Percentiles rank a stretch among this genome's conserved stretches.
Evolutionary conservation across 1,140 invertebrate genomes (phyloP).

Genomic region (Metaphire vulgaris): DNA sequence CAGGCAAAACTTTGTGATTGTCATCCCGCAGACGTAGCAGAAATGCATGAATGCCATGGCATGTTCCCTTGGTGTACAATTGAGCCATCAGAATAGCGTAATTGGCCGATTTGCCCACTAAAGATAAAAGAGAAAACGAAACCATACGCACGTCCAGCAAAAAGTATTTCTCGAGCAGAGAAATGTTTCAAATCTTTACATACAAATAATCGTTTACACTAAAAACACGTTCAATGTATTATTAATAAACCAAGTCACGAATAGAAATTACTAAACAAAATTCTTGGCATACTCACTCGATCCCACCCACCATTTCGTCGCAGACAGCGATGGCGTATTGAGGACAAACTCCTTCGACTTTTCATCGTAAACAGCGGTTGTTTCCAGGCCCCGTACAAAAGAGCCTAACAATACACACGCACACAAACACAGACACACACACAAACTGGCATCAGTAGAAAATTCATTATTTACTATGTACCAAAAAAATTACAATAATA

Average conservation of each 20-base stretch:
- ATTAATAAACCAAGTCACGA: background rate
- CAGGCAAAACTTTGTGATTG: slow-evolving; percentile 74
- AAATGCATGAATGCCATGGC: slow-evolving; percentile 60
- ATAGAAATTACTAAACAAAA: background rate
- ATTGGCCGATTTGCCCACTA: slow-evolving; percentile 86
- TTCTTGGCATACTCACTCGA: slow-evolving; percentile 3
- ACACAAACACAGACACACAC: background rate
- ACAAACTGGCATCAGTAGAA: background rate
- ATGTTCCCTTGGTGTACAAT: slow-evolving; percentile 72
- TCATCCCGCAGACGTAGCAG: slow-evolving; percentile 14
- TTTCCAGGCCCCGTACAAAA: slow-evolving; percentile 82
- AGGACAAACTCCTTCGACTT: slow-evolving; percentile 76
- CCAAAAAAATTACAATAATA: background rate
- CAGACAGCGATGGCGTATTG: slow-evolving; percentile 73
- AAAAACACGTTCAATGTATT: background rate
- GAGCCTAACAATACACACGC: slow-evolving; percentile 54
- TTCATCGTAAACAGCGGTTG: slow-evolving; percentile 80
- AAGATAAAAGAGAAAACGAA: slow-evolving; percentile 33
- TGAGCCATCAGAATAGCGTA: slow-evolving; percentile 79
- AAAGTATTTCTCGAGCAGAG: too few relatives aligned
- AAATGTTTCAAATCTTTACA: background rate
- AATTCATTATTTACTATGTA: background rate
- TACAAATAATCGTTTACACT: background rate
- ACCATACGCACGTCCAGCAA: too few relatives aligned
- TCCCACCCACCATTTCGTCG: slow-evolving; percentile 16